Conservation (phyloP, 2,888 invertebrate genomes). For the Deilephila elpenor region DNA sequence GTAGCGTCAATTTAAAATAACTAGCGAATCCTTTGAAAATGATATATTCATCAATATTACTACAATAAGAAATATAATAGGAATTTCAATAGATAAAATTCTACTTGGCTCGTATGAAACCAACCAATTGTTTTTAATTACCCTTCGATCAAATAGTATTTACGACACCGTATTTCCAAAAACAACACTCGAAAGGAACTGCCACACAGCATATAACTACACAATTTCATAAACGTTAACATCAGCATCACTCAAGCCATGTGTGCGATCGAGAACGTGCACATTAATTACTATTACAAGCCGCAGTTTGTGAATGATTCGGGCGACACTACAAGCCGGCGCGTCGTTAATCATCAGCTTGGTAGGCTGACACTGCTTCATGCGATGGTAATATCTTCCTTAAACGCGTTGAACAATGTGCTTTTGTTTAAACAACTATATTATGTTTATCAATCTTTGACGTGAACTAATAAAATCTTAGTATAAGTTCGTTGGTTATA, state of each 20-base stretch:
- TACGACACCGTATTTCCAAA: too few relatives aligned
- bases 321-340: constrained; percentile 6
- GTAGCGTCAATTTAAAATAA: too few relatives aligned
- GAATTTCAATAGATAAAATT: too few relatives aligned
- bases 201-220: neutral
- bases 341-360: constrained; percentile 23
- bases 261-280: neutral
- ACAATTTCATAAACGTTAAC: neutral
- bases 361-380: constrained; percentile 19
- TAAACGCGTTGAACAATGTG: constrained; percentile 36
- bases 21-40: too few relatives aligned
- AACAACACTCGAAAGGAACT: neutral
- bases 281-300: constrained; percentile 26
- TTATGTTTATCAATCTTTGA: neutral
- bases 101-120: too few relatives aligned
- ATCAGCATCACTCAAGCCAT: constrained; percentile 17
- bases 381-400: constrained; percentile 35
- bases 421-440: constrained; percentile 27
- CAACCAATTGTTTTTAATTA: too few relatives aligned
- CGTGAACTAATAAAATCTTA: neutral
- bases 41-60: too few relatives aligned
- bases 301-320: constrained; percentile 15
- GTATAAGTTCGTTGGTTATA: too few relatives aligned
- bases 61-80: too few relatives aligned
- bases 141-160: neutral